Evolutionary conservation across 2,797 vertebrate species (phyloP), one percentile per base, ranked within the genome.

Genomic region (Hirundo rustica): DNA sequence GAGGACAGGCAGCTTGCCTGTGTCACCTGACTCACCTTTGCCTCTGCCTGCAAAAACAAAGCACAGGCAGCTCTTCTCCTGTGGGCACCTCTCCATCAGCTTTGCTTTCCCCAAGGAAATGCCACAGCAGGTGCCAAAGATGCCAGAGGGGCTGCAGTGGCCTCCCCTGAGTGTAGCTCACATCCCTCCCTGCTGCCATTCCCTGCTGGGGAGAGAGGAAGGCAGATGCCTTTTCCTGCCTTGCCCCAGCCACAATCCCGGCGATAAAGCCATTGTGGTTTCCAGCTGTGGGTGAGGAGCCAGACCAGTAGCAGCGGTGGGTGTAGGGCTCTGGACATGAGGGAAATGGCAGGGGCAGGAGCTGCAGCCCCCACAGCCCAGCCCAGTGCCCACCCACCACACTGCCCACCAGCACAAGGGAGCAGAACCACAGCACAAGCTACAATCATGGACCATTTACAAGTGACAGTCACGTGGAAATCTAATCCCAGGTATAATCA

Each of bases 151-250:
- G 45, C 27, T 82, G 50, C 2, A 18, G 47, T 13, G 62, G 7
- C 13, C 19, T 17, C 8, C 16, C 22, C 10, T 3, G 4, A 26
- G 8, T 14, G 7, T n/a, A 17, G 30, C 30, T 55, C 30, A 51
- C 30, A 16, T 21, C 25, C n/a, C 18, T 77, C 20, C 44, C 13
- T 9, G 30, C 18, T 76, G 81, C 38, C 2, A 5, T 62, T 29
- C 36, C n/a, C 36, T 44, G 8, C 15, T 0, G 0, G 25, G 26
- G 18, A 22, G 34, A 47, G 29, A 58, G 18, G 26, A 21, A 1
- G 23, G 16, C n/a, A 32, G 5, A 32, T 16, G 34, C 34, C 38
- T 66, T 48, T 42, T 66, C 29, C 29, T 11, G 4, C 61, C 64
- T 23, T 10, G 3, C 3, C 9, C 36, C 13, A 48, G 36, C n/a